Percentiles rank a stretch among this genome's conserved stretches.
Evolutionary conservation across 2,888 invertebrate species (phyloP).

Genomic region (Teleogryllus oceanicus): DNA sequence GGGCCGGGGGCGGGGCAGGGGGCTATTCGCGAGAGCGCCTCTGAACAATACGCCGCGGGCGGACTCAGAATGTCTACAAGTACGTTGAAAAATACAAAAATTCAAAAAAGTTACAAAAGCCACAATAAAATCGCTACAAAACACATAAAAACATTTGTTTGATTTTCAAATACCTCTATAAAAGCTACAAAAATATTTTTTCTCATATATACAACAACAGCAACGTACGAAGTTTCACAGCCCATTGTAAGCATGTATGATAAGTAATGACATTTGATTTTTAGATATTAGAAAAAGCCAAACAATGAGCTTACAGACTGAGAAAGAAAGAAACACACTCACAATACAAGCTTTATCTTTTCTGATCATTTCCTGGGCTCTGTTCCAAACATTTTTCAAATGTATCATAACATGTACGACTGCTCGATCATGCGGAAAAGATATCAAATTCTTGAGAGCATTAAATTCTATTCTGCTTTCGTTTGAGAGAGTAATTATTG

Average conservation of each 20-base stretch:
- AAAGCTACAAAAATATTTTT: constrained; percentile 4
- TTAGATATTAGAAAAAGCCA: too few relatives aligned
- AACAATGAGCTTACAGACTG: too few relatives aligned
- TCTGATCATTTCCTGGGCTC: too few relatives aligned
- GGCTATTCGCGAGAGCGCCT: not conserved
- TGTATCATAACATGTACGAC: too few relatives aligned
- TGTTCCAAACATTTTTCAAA: too few relatives aligned
- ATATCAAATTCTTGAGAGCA: too few relatives aligned
- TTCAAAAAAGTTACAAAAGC: not conserved
- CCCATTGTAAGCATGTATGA: not conserved
- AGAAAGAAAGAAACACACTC: too few relatives aligned
- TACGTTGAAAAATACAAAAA: not conserved
- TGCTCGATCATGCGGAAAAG: too few relatives aligned
- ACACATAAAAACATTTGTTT: not conserved
- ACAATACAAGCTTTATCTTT: too few relatives aligned
- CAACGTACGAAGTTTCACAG: constrained; percentile 2
- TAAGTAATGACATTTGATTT: not conserved
- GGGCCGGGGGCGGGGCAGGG: not conserved
- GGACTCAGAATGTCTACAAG: not conserved
- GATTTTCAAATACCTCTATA: not conserved
- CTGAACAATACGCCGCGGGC: not conserved
- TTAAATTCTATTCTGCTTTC: too few relatives aligned
- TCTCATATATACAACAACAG: not conserved
- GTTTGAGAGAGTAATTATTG: too few relatives aligned
- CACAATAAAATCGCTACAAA: not conserved